A percentile compares a stretch with the other conserved stretches of the same genome.
phyloP scores from a whole-genome alignment of 2,113 vertebrate genomes.

The Callaeas wilsoni region DNA sequence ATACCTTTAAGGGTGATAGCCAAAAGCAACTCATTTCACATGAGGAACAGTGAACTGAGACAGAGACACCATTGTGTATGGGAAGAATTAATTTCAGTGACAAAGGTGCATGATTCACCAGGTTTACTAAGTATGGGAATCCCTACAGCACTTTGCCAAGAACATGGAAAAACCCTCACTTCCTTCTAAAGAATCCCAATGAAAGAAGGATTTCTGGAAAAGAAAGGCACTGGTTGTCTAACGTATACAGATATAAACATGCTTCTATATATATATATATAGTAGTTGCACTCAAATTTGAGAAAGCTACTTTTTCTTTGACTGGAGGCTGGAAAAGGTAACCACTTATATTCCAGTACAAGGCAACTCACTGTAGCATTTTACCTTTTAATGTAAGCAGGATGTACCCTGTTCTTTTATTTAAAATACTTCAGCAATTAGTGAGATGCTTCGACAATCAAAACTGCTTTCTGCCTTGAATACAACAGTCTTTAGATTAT shows the following conservation, averaged over 20 bases:
- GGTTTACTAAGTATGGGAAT: background rate
- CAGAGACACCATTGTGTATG: background rate
- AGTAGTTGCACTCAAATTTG: slow-evolving; percentile 22
- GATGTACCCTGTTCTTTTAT: slow-evolving; percentile 8
- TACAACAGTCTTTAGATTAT: background rate
- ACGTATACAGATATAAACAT: slow-evolving; percentile 43
- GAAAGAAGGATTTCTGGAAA: slow-evolving; percentile 16
- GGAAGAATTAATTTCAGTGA: background rate
- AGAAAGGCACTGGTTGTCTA: slow-evolving; percentile 66
- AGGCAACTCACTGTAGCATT: background rate
- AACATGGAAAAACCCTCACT: background rate
- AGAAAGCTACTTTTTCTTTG: slow-evolving; percentile 54
- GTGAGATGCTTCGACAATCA: background rate
- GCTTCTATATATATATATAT: background rate
- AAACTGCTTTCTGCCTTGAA: slow-evolving; percentile 31
- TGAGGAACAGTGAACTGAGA: background rate
- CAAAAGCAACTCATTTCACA: slow-evolving; percentile 1
- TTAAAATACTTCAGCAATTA: background rate
- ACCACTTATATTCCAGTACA: slow-evolving; percentile 16
- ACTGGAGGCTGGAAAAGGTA: slow-evolving; percentile 51
- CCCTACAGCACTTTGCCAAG: background rate
- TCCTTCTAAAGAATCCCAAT: slow-evolving; percentile 10
- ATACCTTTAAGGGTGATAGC: background rate
- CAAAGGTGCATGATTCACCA: background rate
- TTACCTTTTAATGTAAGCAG: slow-evolving; percentile 1